Evolutionary conservation across 2,888 invertebrate species (phyloP), one percentile per base, ranked within the genome.

Genomic region (Cataglyphis cursor): DNA sequence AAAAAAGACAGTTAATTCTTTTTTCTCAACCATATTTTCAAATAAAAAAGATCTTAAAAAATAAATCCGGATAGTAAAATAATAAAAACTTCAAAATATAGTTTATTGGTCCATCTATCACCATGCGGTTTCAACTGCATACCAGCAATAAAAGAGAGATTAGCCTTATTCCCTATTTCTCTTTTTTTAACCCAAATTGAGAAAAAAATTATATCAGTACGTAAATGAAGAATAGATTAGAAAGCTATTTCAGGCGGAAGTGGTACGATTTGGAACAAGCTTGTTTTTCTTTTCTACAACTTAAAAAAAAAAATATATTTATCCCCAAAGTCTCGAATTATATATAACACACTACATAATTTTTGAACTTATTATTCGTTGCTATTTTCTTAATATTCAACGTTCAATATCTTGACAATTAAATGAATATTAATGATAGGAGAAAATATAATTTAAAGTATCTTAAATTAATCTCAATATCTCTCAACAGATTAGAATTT

Each of bases 341-440:
- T 48, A 5, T 51, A n/a, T 72, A 57, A 61, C n/a, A 31, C 6
- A 31, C 6, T 31, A 31, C 6, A 31, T 31, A 31, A 31, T 31
- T 31, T 31, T 38, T 21, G 1, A 38, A 0, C 24, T 18, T 31
- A 18, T 28, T 38, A 8, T 35, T 38, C 38, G 24, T 73, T 61
- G 28, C 61, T 59, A 41, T 24, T 73, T 41, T 41, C 28, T 24
- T 24, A 72, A 38, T 38, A 21, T 35, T 72, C 57, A 57, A 24
- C 41, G 28, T 72, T 72, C 18, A 59, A 59, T n/a, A 59, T 73
- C 18, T 38, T 18, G 38, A 18, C 31, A 24, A 72, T 38, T 57
- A 21, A 5, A 21, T 15, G 5, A 38, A 38, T 8, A 57, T 15
- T 10, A 38, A 57, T 10, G 1, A 72, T 38, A n/a, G 31, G 15